phyloP scores from a whole-genome alignment of 1,140 invertebrate species.

The Ceratoteleas bidentatus region DNA sequence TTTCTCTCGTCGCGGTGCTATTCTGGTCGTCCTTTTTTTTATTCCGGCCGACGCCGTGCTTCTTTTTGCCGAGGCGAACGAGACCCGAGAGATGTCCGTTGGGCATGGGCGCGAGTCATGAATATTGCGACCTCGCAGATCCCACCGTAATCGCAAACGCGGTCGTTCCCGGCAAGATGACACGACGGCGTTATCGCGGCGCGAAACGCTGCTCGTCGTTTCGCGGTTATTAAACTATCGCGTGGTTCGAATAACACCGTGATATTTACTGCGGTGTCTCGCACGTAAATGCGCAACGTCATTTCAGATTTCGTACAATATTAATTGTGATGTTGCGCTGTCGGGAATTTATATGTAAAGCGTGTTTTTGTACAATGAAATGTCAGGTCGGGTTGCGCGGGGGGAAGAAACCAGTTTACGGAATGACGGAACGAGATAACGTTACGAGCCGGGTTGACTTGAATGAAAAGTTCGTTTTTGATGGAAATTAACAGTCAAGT shows the following conservation, averaged over 20 bases:
- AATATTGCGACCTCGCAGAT: slow-evolving; percentile 64
- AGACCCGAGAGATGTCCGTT: slow-evolving; percentile 61
- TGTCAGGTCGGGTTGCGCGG: slow-evolving; percentile 3
- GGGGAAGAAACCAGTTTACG: slow-evolving; percentile 17
- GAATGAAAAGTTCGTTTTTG: slow-evolving; percentile 11
- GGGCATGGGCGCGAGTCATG: slow-evolving; percentile 65
- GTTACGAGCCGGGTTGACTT: slow-evolving; percentile 16
- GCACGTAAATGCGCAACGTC: slow-evolving; percentile 6
- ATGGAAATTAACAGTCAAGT: not conserved
- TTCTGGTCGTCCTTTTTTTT: slow-evolving; percentile 24
- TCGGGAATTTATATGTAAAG: slow-evolving; percentile 32
- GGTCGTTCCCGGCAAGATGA: slow-evolving; percentile 38
- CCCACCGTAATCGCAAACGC: slow-evolving; percentile 34
- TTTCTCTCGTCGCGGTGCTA: not conserved
- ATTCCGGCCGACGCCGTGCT: slow-evolving; percentile 30
- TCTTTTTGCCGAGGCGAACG: slow-evolving; percentile 51
- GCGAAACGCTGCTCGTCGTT: slow-evolving; percentile 24
- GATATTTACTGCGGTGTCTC: slow-evolving; percentile 17
- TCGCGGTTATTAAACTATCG: slow-evolving; percentile 31
- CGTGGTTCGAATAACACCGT: slow-evolving; percentile 27
- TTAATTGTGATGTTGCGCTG: slow-evolving; percentile 11
- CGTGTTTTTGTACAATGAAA: slow-evolving; percentile 8
- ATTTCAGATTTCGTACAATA: slow-evolving; percentile 12
- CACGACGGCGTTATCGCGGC: slow-evolving; percentile 29
- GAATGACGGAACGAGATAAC: slow-evolving; percentile 9